phyloP scores from a whole-genome alignment of 2,797 vertebrate genomes.

The Echiichthys vipera region DNA sequence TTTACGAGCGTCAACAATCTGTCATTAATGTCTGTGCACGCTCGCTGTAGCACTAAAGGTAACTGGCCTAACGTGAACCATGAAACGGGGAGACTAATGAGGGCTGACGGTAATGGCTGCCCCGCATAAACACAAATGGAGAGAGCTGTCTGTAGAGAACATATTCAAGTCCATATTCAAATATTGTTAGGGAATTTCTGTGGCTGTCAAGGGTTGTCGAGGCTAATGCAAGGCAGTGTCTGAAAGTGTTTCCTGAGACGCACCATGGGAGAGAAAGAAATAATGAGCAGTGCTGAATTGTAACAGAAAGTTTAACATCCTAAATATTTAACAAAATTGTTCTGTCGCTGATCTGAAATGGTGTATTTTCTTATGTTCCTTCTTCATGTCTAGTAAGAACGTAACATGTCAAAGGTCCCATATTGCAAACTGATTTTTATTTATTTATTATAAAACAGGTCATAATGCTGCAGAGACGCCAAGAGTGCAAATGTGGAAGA shows the following conservation, averaged over 20 bases:
- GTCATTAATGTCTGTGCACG: constrained; percentile 9
- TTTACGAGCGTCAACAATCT: constrained; percentile 16
- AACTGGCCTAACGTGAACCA: constrained; percentile 6
- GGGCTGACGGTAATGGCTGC: constrained; percentile 38
- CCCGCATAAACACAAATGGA: constrained; percentile 35
- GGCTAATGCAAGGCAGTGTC: constrained; percentile 3
- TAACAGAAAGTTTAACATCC: neutral
- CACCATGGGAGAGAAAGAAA: neutral
- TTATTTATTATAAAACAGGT: no score
- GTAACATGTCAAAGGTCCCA: no score
- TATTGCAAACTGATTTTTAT: no score
- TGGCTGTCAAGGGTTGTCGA: constrained; percentile 10
- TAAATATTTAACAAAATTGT: neutral
- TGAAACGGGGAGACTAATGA: constrained; percentile 39
- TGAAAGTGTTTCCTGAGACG: constrained; percentile 6
- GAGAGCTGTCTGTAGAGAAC: constrained; percentile 24
- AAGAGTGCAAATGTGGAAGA: no score
- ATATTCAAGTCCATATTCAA: constrained; percentile 6
- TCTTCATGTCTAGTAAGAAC: neutral
- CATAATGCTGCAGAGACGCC: no score
- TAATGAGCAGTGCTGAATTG: neutral
- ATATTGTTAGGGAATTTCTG: constrained; percentile 11
- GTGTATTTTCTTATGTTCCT: neutral
- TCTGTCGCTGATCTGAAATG: neutral
- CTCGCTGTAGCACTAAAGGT: constrained; percentile 13